phyloP scores from a whole-genome alignment of 2,797 vertebrate genomes.

The Pristis pectinata region DNA sequence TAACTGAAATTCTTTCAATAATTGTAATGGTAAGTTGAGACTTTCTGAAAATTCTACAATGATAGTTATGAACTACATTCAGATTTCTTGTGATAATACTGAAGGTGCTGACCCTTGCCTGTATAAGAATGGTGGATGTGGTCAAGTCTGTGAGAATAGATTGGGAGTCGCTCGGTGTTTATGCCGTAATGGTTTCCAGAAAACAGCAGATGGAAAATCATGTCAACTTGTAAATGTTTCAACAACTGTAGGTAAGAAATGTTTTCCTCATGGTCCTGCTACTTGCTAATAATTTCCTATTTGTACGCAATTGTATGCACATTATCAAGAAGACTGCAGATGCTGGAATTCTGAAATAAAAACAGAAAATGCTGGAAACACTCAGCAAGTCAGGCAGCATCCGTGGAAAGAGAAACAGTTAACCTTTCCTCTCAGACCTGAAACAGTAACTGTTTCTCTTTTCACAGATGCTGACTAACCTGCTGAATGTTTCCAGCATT shows the following conservation, averaged over 20 bases:
- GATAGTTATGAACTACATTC: background rate
- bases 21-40: background rate
- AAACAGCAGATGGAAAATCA: conserved; percentile 54
- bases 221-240: conserved; percentile 50
- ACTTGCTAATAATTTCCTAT: background rate
- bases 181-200: conserved; percentile 58
- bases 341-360: too few relatives aligned
- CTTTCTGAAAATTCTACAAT: background rate
- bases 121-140: conserved; percentile 72
- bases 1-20: background rate
- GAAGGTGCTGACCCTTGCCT: conserved; percentile 68
- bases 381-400: too few relatives aligned
- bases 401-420: too few relatives aligned
- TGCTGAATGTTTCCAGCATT: too few relatives aligned
- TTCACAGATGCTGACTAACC: too few relatives aligned
- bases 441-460: too few relatives aligned
- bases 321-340: background rate
- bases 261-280: background rate
- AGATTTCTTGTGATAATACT: background rate
- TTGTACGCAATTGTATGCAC: background rate
- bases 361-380: too few relatives aligned
- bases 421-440: too few relatives aligned
- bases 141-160: conserved; percentile 70
- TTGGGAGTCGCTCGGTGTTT: conserved; percentile 60
- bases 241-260: conserved; percentile 55